Evolutionary conservation across 2,113 vertebrate species (phyloP).

Genomic region (Coreoperca whiteheadi): DNA sequence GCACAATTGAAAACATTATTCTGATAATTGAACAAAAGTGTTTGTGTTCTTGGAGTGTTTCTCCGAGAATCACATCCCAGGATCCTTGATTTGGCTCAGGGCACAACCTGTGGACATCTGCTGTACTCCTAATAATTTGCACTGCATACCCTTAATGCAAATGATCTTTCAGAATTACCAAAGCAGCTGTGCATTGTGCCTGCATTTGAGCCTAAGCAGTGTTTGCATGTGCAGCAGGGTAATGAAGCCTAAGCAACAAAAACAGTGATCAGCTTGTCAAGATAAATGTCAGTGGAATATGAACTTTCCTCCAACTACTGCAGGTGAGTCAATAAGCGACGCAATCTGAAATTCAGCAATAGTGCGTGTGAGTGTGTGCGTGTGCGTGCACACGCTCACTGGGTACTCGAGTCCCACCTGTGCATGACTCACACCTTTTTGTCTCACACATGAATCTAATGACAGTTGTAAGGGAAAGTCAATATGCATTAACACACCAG

Average conservation of each 20-base stretch:
- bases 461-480: constrained; percentile 53
- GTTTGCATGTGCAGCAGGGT: neutral
- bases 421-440: constrained; percentile 41
- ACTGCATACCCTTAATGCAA: constrained; percentile 46
- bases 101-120: constrained; percentile 41
- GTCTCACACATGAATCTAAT: constrained; percentile 63
- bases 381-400: constrained; percentile 1
- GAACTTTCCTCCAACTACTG: constrained; percentile 10
- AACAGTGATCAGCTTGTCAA: neutral
- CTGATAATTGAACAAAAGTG: constrained; percentile 6
- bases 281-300: constrained; percentile 14
- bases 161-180: constrained; percentile 28
- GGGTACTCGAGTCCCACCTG: constrained; percentile 43
- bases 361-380: neutral
- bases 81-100: constrained; percentile 29
- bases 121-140: constrained; percentile 46
- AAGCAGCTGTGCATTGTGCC: constrained; percentile 22
- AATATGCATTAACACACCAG: constrained; percentile 56
- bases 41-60: neutral
- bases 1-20: neutral
- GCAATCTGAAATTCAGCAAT: neutral
- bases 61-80: constrained; percentile 14
- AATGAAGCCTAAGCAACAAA: neutral
- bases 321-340: constrained; percentile 1
- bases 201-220: neutral